These are phyloP conservation scores for Episyrphus balteatus DNA, from an alignment of 1,140 invertebrate species.

Conservation along the genomic window DNA sequence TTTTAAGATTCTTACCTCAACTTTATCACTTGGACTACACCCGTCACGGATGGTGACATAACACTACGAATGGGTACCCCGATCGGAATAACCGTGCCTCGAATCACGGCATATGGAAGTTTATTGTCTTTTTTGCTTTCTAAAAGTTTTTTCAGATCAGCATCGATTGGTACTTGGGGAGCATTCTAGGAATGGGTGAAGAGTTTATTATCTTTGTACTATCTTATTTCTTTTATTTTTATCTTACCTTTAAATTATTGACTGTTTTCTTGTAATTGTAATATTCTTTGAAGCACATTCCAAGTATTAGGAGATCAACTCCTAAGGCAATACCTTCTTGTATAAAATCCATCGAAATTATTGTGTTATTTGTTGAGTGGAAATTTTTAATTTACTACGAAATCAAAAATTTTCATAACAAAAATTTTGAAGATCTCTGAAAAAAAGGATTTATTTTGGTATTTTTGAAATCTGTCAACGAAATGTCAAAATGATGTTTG, in stretches of 20 bases:
- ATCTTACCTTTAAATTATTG: slow-evolving; percentile 49
- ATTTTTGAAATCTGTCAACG: too few relatives aligned
- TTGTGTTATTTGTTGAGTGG: too few relatives aligned
- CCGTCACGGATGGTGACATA: slow-evolving; percentile 54
- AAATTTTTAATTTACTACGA: too few relatives aligned
- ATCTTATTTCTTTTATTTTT: background rate
- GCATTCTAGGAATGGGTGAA: too few relatives aligned
- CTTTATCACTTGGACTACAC: slow-evolving; percentile 53
- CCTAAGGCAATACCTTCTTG: slow-evolving; percentile 55
- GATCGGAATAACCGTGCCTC: slow-evolving; percentile 59
- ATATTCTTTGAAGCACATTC: slow-evolving; percentile 57
- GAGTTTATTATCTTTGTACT: background rate
- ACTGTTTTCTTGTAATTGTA: slow-evolving; percentile 56
- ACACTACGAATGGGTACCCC: slow-evolving; percentile 58
- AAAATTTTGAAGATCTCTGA: too few relatives aligned
- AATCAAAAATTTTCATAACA: too few relatives aligned
- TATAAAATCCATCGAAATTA: slow-evolving; percentile 23
- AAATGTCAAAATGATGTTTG: too few relatives aligned
- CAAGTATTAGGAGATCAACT: slow-evolving; percentile 57
- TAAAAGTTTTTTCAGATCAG: slow-evolving; percentile 46
- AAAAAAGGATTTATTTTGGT: too few relatives aligned
- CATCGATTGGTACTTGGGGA: slow-evolving; percentile 52
- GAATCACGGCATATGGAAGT: slow-evolving; percentile 57
- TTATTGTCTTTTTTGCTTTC: slow-evolving; percentile 47
- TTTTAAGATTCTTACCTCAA: slow-evolving; percentile 9